Base-by-base conservation (phyloP, 1,140 invertebrate genomes). In the Pseudomyrmex flavicornis region DNA sequence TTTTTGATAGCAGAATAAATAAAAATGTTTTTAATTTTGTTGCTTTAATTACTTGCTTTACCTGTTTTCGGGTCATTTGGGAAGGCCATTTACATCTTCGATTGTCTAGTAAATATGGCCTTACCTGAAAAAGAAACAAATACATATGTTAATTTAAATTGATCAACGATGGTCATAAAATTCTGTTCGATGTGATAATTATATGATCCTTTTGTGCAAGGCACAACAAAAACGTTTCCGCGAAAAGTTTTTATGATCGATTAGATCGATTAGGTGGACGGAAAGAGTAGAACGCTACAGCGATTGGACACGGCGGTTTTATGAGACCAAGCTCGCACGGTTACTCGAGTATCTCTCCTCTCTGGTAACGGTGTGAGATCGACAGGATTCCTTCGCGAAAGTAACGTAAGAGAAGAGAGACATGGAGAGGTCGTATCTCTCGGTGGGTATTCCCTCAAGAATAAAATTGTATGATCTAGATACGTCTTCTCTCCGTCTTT, bases 331-430 rank as follows among this genome's bases (percentile, higher is more conserved):
- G 26, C 80, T 76, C 63, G 62, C 61, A n/a, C 73, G 56, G 66
- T 82, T 61, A 50, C 22, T 56, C 70, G 65, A 61, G 80, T 79
- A 62, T 58, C 48, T 35, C 7, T 35, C 5, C 35, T 35, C 35
- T 54, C 54, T 48, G 59, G 66, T 88, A 88, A 88, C 83, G 83
- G 73, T 83, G 73, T 72, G 17, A 63, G 86, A 88, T 85, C 76
- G 61, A 56, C 70, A 50, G 74, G 56, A 87, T 85, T 83, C 83
- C 68, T 77, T 58, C 62, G 15, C 73, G 83, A 79, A 77, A 76
- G 59, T 88, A 88, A 88, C 76, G 87, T 26, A 46, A 20, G 17
- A 44, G 76, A 68, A 52, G n/a, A 77, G 69, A 12, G 66, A 68
- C 59, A 63, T 50, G 35, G 85, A 85, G 85, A 79, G 35, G 35